These are phyloP conservation scores for Corythaeola cristata DNA, from an alignment of 2,113 vertebrate species.

Conservation along the genomic window DNA sequence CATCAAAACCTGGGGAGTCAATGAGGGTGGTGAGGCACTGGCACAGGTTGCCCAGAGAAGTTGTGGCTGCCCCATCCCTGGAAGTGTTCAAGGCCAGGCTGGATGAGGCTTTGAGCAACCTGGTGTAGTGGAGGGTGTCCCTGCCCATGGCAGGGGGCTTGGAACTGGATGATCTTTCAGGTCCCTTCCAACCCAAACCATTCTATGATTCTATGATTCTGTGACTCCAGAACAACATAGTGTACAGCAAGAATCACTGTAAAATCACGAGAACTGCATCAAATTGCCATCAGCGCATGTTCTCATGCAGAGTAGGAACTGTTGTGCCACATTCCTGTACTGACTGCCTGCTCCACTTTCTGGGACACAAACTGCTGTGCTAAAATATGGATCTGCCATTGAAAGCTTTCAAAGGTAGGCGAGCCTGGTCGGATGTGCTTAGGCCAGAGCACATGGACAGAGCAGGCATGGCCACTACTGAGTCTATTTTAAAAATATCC, in stretches of 20 bases:
- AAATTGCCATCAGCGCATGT: background rate
- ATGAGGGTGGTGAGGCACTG: too few relatives aligned
- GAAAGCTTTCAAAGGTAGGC: background rate
- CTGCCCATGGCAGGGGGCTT: too few relatives aligned
- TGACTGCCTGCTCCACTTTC: background rate
- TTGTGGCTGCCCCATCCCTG: too few relatives aligned
- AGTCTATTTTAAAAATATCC: background rate
- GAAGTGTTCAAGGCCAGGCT: too few relatives aligned
- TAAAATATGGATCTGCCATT: background rate
- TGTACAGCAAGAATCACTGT: background rate
- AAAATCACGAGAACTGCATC: background rate
- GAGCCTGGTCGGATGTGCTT: background rate
- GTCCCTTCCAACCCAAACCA: too few relatives aligned
- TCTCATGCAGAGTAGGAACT: background rate
- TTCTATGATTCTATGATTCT: too few relatives aligned
- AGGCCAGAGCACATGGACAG: background rate
- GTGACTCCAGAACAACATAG: background rate
- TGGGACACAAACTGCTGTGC: background rate
- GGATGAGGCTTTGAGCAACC: too few relatives aligned
- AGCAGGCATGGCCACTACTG: background rate
- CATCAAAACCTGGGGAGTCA: background rate
- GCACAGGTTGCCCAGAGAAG: too few relatives aligned
- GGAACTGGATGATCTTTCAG: too few relatives aligned
- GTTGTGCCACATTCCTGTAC: background rate
- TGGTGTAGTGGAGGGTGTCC: too few relatives aligned